Evolutionary conservation across 2,797 vertebrate genomes (phyloP).

Genomic region (Crenichthys baileyi): DNA sequence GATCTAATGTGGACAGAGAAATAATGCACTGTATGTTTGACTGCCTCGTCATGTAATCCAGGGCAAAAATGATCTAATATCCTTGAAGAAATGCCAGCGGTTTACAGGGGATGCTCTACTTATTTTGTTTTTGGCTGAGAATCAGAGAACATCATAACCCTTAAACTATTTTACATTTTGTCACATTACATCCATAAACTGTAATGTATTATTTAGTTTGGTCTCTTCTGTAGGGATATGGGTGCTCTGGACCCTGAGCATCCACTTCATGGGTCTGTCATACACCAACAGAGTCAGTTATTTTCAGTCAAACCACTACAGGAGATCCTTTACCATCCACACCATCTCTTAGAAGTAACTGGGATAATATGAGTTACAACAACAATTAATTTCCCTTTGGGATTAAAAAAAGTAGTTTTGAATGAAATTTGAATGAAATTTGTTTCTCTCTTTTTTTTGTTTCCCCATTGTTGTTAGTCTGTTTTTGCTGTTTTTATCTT

Average conservation of each 20-base stretch:
- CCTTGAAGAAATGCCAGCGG: neutral
- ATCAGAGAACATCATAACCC: neutral
- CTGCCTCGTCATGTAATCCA: slow-evolving; percentile 3
- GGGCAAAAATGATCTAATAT: slow-evolving; percentile 3
- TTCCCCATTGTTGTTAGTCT: neutral
- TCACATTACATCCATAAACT: neutral
- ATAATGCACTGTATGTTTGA: neutral
- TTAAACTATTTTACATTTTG: neutral
- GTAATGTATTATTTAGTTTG: neutral
- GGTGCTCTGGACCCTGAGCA: neutral
- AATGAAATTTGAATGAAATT: neutral
- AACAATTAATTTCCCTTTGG: neutral
- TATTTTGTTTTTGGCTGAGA: neutral
- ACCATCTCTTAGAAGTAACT: neutral
- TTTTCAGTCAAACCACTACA: neutral
- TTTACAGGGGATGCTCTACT: neutral
- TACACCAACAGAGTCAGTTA: neutral
- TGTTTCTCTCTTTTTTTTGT: neutral
- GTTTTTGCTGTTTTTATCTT: neutral
- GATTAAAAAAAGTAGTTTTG: neutral
- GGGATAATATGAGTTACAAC: neutral
- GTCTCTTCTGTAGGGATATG: neutral
- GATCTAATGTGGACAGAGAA: slow-evolving; percentile 1
- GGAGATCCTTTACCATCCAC: neutral
- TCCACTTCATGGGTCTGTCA: neutral